Conservation (phyloP, 2,888 invertebrate genomes). For the Eurois occulta region DNA sequence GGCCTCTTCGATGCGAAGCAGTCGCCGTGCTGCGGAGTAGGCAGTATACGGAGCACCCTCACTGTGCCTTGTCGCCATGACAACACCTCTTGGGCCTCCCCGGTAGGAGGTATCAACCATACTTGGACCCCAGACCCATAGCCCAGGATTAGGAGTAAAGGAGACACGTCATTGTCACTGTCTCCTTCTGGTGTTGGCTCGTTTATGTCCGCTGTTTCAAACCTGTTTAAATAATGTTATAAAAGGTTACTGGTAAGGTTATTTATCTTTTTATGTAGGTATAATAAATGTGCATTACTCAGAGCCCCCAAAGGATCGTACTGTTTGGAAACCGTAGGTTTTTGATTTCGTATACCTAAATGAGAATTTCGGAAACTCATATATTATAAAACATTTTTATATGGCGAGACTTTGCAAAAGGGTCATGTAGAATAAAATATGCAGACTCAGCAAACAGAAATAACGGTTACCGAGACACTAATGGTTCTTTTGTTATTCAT, state of each 20-base stretch:
- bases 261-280: not conserved
- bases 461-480: not conserved
- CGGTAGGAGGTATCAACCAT: constrained; percentile 96
- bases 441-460: not conserved
- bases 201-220: constrained; percentile 96
- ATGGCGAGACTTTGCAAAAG: not conserved
- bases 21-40: constrained; percentile 94
- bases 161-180: constrained; percentile 93
- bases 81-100: constrained; percentile 98
- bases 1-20: constrained; percentile 95
- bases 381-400: not conserved
- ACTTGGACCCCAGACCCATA: constrained; percentile 91
- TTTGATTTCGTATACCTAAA: not conserved
- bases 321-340: not conserved
- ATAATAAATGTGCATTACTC: not conserved
- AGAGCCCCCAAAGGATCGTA: not conserved
- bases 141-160: constrained; percentile 95
- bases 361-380: not conserved
- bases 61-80: constrained; percentile 98
- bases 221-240: constrained; percentile 83
- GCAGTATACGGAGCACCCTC: constrained; percentile 95
- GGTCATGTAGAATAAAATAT: not conserved
- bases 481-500: not conserved
- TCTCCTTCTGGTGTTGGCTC: constrained; percentile 93
- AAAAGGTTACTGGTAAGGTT: not conserved